A percentile compares a stretch with the other conserved stretches of the same genome.
Conservation (phyloP, 1,140 invertebrate species). For the Trypoxylus dichotomus region DNA sequence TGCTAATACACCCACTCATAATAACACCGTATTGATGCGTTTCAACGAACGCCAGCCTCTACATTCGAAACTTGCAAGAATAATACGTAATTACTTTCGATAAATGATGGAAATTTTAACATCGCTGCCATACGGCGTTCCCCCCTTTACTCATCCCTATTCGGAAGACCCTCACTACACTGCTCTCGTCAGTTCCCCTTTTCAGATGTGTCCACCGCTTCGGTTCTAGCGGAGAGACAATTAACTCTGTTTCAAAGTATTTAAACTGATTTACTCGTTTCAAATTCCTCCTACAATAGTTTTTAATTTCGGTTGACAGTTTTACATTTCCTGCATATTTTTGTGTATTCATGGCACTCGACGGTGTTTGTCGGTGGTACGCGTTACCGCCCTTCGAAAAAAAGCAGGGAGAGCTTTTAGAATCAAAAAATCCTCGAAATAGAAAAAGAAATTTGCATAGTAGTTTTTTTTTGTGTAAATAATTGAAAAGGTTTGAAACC, state of each 20-base stretch:
- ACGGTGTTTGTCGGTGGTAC: neutral
- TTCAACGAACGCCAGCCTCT: neutral
- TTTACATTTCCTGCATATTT: constrained; percentile 21
- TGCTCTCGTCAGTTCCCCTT: neutral
- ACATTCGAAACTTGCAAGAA: neutral
- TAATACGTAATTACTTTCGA: constrained; percentile 14
- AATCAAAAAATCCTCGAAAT: too few species aligned
- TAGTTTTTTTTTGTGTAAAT: too few species aligned
- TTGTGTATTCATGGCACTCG: neutral
- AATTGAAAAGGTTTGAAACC: too few species aligned
- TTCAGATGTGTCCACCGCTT: neutral
- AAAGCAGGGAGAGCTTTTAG: neutral
- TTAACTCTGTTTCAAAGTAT: constrained; percentile 16
- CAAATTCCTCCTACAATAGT: constrained; percentile 9
- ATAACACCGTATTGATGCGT: neutral
- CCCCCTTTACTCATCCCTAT: neutral
- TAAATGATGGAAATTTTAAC: constrained; percentile 14
- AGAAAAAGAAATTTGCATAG: too few species aligned
- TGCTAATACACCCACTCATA: neutral
- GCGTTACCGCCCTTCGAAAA: neutral
- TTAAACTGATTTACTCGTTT: constrained; percentile 22
- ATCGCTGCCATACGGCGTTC: neutral
- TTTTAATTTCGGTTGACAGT: constrained; percentile 23
- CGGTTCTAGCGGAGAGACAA: neutral
- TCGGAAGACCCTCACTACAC: neutral